Conservation (phyloP, 1,140 invertebrate species). For the Sarcophaga peregrina region DNA sequence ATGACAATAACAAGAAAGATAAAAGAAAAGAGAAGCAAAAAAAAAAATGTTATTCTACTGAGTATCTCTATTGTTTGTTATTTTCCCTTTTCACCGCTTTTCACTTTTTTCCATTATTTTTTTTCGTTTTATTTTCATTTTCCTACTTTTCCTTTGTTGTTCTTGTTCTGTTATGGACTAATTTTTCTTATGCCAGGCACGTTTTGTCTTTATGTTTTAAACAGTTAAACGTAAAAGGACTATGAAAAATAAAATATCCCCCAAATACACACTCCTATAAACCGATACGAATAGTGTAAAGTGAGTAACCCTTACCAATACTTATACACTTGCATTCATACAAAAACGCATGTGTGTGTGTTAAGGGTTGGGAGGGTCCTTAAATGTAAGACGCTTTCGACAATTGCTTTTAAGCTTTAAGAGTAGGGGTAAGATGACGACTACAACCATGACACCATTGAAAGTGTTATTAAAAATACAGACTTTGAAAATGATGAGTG, state of each 20-base stretch:
- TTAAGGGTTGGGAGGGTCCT: background rate
- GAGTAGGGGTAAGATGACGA: background rate
- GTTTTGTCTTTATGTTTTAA: constrained; percentile 38
- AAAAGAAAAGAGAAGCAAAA: background rate
- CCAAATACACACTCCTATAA: background rate
- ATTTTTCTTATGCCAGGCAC: constrained; percentile 34
- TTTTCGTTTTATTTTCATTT: too few species aligned
- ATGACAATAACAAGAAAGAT: constrained; percentile 2
- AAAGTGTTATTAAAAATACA: background rate
- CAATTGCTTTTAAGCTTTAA: background rate
- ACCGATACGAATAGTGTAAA: background rate
- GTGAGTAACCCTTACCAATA: background rate
- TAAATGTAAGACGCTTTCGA: background rate
- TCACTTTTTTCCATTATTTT: too few species aligned
- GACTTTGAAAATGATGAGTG: background rate
- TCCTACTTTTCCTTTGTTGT: background rate
- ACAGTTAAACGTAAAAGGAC: constrained; percentile 37
- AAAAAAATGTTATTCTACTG: background rate
- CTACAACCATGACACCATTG: background rate
- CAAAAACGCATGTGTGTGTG: background rate
- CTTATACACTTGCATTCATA: background rate
- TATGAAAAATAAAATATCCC: background rate
- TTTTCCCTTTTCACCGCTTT: background rate
- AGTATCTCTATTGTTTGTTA: constrained; percentile 27
- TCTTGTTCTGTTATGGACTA: background rate